Evolutionary conservation across 1,140 invertebrate species (phyloP), one percentile per base, ranked within the genome.

Genomic region (Plectrocnemia conspersa): DNA sequence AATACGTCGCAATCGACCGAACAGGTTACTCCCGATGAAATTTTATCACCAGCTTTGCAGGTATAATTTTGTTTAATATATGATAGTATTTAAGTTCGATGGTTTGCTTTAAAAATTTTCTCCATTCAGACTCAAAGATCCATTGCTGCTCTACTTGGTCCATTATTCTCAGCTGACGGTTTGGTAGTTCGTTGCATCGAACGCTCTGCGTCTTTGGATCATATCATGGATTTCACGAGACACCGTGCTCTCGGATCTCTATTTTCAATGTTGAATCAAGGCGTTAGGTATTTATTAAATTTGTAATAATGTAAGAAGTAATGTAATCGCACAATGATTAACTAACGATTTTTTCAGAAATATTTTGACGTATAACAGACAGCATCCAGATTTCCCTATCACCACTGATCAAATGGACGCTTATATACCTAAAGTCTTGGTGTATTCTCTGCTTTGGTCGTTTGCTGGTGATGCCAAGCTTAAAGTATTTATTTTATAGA

Each of bases 181-280:
- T 75, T 99, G 15, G 92, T 99, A 3, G 86, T 92, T 2, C 83
- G 88, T 54, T 93, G 91, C 64, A 70, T 98, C 40, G 92, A 98
- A 65, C 95, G 88, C 70, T 89, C 93, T 1, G 83, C 85, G 64
- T 82, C 82, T 24, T 88, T 94, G 64, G 97, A 99, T 65, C 97
- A 99, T 68, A 94, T 99, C 35, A 99, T 99, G 97, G 96, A 99
- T 72, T 98, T 98, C 67, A 98, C 97, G 0, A 78, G 93, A 19
- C 78, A 99, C 55, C 76, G 97, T 40, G 95, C 97, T 5, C 75
- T 99, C 0, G 92, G 89, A 32, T 95, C 95, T 0, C 76, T 99
- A 3, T 98, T 99, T 68, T 97, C 95, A 0, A 97, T 99, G 93
- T 72, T 99, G 1, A 99, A 98, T 72, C 92, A 98, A 68, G 83